These are phyloP conservation scores for Heliconius sara DNA, from an alignment of 2,888 invertebrate species.

Conservation along the genomic window DNA sequence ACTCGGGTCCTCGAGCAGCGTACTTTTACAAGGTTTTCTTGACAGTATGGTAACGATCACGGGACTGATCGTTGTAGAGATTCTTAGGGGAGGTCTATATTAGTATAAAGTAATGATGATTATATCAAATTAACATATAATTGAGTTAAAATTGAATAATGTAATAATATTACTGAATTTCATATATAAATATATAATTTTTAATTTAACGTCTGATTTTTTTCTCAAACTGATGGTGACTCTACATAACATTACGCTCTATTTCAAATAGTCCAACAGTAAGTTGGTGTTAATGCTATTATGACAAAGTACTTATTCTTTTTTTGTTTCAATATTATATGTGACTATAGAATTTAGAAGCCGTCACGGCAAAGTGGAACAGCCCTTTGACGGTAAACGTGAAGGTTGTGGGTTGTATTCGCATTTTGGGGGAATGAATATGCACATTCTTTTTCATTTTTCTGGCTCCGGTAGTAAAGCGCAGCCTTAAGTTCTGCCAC, in stretches of 20 bases:
- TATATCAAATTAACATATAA: no score
- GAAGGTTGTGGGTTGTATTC: neutral
- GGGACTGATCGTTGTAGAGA: no score
- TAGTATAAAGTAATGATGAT: no score
- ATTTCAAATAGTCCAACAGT: slow-evolving; percentile 56
- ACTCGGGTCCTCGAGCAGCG: no score
- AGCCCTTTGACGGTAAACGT: neutral
- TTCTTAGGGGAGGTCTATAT: no score
- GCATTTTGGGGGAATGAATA: neutral
- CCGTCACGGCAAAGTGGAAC: neutral
- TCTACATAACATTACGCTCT: slow-evolving; percentile 54
- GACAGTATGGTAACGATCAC: no score
- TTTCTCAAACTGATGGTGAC: slow-evolving; percentile 42
- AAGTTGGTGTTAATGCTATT: slow-evolving; percentile 63
- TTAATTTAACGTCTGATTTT: neutral
- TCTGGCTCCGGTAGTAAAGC: neutral
- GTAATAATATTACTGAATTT: no score
- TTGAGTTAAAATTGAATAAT: no score
- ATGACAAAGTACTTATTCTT: slow-evolving; percentile 43
- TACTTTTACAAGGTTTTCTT: no score
- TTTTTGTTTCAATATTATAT: slow-evolving; percentile 6
- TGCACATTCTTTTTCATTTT: neutral
- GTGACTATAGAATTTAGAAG: neutral
- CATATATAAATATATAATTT: neutral
- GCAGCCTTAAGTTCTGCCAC: neutral